Conservation (phyloP, 2,888 invertebrate genomes). For the Poecilus cupreus region DNA sequence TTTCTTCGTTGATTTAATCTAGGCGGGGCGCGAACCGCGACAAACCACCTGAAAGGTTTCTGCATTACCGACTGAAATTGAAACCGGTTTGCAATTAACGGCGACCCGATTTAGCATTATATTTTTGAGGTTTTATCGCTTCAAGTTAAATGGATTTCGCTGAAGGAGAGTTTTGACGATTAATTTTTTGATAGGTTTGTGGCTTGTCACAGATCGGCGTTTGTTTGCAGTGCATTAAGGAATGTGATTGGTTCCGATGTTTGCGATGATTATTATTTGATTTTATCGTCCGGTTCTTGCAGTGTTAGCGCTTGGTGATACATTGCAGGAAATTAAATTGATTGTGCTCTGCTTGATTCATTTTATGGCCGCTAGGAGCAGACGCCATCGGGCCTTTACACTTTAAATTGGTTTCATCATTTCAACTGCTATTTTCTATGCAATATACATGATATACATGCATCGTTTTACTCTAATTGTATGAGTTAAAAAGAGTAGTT, state of each 20-base stretch:
- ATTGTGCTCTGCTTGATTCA: constrained; percentile 14
- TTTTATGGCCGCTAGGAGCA: background rate
- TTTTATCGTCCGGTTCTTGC: constrained; percentile 39
- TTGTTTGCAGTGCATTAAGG: constrained; percentile 52
- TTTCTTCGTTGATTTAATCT: constrained; percentile 64
- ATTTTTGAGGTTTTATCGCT: constrained; percentile 54
- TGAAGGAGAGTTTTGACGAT: constrained; percentile 1
- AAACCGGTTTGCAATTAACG: constrained; percentile 54
- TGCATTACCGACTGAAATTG: constrained; percentile 57
- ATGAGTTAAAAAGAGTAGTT: too few relatives aligned
- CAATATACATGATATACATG: too few relatives aligned
- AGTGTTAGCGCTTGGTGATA: constrained; percentile 15
- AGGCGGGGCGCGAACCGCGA: background rate
- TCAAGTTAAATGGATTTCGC: constrained; percentile 2
- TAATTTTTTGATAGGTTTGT: constrained; percentile 43
- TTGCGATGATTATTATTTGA: constrained; percentile 43
- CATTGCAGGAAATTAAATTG: constrained; percentile 31
- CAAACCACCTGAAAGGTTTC: constrained; percentile 53
- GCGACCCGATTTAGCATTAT: constrained; percentile 50
- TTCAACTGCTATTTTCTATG: too few relatives aligned
- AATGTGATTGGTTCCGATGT: constrained; percentile 48
- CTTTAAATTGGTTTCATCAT: constrained; percentile 17
- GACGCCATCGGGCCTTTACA: background rate
- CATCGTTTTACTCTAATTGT: too few relatives aligned
- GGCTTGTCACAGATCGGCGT: background rate